Evolutionary conservation across 2,888 invertebrate genomes (phyloP), one percentile per base, ranked within the genome.

Genomic region (Arrhopalites spinosus): DNA sequence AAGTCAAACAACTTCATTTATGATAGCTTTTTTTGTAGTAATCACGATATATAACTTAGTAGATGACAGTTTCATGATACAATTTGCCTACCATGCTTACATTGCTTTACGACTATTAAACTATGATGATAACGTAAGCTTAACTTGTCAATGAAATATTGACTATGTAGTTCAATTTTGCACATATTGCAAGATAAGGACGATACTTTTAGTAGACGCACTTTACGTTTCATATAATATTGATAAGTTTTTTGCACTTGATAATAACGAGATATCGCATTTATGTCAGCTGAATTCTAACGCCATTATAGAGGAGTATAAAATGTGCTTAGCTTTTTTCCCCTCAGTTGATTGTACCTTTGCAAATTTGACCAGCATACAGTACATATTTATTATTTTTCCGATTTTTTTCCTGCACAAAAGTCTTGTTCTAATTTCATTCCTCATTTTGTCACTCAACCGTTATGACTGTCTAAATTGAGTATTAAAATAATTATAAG

Each of bases 1-100:
- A 72, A 71, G 73, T 68, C n/a, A 29, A 23, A 66, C 50, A n/a
- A 73, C 30, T 67, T 20, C 20, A 8, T 25, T 17, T 27, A 63
- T 63, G 17, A 63, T 20, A 17, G 56, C n/a, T 7, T 17, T 25
- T 63, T 63, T 63, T 63, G 27, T 23, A 25, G 17, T 27, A 17
- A 7, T 56, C 7, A 8, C 23, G n/a, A 20, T n/a, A 17, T 11
- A 36, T 36, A 11, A 36, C 36, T 36, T 36, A 36, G 36, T 36
- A n/a, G n/a, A n/a, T n/a, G n/a, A n/a, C n/a, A n/a, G n/a, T n/a
- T n/a, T n/a, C n/a, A n/a, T n/a, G n/a, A n/a, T n/a, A n/a, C n/a
- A n/a, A n/a, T n/a, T n/a, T n/a, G n/a, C n/a, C n/a, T n/a, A n/a
- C n/a, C n/a, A n/a, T n/a, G n/a, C n/a, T n/a, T n/a, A n/a, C n/a